Percentiles rank a stretch among this genome's conserved stretches.
Conservation (phyloP, 2,113 vertebrate genomes). For the Xenopus laevis region DNA sequence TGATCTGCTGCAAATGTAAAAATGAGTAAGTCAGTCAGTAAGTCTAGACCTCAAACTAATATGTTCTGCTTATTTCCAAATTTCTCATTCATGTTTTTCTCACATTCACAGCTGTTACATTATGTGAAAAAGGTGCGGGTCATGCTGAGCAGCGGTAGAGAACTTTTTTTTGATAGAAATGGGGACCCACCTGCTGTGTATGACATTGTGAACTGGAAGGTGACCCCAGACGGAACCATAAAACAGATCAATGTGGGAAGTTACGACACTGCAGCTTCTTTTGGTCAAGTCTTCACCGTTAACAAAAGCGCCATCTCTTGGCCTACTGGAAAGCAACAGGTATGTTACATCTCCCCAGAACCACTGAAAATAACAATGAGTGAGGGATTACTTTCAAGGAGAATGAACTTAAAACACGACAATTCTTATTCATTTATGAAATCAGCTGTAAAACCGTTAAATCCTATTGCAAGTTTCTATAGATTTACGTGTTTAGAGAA, state of each 20-base stretch:
- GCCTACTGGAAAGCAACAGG: constrained; percentile 4
- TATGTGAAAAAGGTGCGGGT: constrained; percentile 22
- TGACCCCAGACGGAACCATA: constrained; percentile 4
- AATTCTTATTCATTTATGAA: too few species aligned
- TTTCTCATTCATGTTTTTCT: not conserved
- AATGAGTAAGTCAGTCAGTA: too few species aligned
- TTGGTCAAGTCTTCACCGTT: constrained; percentile 5
- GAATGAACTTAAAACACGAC: too few species aligned
- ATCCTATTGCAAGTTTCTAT: too few species aligned
- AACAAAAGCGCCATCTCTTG: constrained; percentile 11
- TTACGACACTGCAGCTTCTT: constrained; percentile 3
- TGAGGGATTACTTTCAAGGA: too few species aligned
- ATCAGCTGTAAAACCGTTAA: too few species aligned
- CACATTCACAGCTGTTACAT: not conserved
- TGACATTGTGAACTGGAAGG: constrained; percentile 30
- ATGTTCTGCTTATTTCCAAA: too few species aligned
- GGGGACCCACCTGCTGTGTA: constrained; percentile 30
- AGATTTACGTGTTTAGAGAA: too few species aligned
- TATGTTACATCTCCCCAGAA: not conserved
- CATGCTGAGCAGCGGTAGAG: constrained; percentile 21
- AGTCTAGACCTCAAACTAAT: too few species aligned
- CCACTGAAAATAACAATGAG: too few species aligned
- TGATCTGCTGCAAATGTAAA: too few species aligned
- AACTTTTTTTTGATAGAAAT: constrained; percentile 20
- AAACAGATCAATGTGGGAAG: constrained; percentile 15